Base-by-base conservation (phyloP, 2,113 vertebrate genomes). In the Callionymus lyra region DNA sequence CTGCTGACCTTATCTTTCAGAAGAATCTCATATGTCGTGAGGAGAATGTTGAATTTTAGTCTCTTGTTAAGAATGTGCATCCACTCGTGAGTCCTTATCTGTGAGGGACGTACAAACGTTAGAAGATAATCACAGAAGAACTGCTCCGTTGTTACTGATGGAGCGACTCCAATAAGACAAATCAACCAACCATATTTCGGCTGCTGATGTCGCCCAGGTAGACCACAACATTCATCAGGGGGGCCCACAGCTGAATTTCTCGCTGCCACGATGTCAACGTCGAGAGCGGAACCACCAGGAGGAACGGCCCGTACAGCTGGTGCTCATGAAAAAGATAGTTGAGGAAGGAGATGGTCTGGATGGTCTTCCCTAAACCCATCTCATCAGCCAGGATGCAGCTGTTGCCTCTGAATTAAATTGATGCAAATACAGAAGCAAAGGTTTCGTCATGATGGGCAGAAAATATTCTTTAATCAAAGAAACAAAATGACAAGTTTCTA, bases 51-150 rank as follows among this genome's bases (percentile, higher is more conserved):
- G 56, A 97, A 91, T 72, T 99, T 99, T 66, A 97, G 81, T 34
- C 93, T 83, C 68, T 95, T 99, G 39, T 79, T 95, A 48, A 95
- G 95, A 12, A 67, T 84, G 62, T 99, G 94, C 90, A 98, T 98
- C 95, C 94, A 99, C 69, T 99, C 95, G 15, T 99, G 92, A 38
- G 91, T 96, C 83, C 95, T 81, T 78, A 99, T 99, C 95, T 97
- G 19, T 33, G 42, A 49, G 6, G 2, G 41, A 35, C 46, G 54
- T 1, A 41, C 16, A 43, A 49, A 16, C n/a, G 11, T 27, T 8
- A 27, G 21, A n/a, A n/a, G n/a, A n/a, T n/a, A n/a, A n/a, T n/a
- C n/a, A n/a, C n/a, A n/a, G n/a, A n/a, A n/a, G n/a, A n/a, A n/a
- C n/a, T n/a, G n/a, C n/a, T n/a, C n/a, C n/a, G n/a, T n/a, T n/a